A percentile compares a stretch with the other conserved stretches of the same genome.
These are phyloP conservation scores for Adela reaumurella DNA, from an alignment of 2,888 invertebrate genomes.

Conservation along the genomic window DNA sequence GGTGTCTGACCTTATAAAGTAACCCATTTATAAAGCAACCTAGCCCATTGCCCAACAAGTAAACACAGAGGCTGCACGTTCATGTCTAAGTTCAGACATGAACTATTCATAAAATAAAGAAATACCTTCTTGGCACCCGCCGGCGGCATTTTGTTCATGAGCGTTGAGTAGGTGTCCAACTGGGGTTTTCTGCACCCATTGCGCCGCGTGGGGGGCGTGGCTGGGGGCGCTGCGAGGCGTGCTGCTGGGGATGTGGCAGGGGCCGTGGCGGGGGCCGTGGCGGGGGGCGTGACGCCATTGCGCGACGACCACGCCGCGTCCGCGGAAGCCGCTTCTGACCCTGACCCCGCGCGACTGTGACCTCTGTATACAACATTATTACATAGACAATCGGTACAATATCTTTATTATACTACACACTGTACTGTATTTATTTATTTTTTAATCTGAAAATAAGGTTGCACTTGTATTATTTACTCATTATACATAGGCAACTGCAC, in stretches of 20 bases:
- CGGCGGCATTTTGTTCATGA: conserved; percentile 39
- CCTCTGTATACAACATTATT: conserved; percentile 26
- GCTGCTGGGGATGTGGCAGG: conserved; percentile 3
- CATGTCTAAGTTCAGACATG: neutral
- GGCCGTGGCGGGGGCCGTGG: conserved; percentile 12
- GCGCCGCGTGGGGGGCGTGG: conserved; percentile 17
- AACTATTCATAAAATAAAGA: no score
- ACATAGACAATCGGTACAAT: no score
- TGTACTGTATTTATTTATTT: no score
- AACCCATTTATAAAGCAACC: neutral
- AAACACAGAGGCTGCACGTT: no score
- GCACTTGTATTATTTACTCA: no score
- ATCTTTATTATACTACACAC: no score
- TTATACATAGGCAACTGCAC: no score
- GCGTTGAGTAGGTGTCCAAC: conserved; percentile 38
- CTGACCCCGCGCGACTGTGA: conserved; percentile 34
- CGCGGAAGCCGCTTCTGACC: conserved; percentile 24
- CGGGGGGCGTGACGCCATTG: conserved; percentile 19
- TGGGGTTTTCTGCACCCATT: conserved; percentile 30
- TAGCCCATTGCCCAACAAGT: neutral
- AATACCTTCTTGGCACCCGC: conserved; percentile 42
- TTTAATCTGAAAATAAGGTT: no score
- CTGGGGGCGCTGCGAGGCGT: conserved; percentile 7
- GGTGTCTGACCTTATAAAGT: neutral
- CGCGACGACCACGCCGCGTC: conserved; percentile 21